phyloP scores from a whole-genome alignment of 2,888 invertebrate species.

The Patella ulyssiponensis region DNA sequence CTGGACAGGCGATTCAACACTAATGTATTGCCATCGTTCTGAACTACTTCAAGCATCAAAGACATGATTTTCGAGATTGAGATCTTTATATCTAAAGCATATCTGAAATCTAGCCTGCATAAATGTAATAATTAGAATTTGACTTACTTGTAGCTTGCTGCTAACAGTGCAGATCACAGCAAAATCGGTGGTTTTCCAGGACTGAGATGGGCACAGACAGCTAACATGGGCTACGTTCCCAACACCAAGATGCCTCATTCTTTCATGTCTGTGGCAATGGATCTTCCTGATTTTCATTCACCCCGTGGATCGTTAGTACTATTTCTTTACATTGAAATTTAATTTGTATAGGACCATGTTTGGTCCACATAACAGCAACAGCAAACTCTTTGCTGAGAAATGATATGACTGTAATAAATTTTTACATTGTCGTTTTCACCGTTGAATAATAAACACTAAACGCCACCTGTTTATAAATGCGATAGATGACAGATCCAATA shows the following conservation, averaged over 20 bases:
- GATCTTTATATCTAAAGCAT: too few species aligned
- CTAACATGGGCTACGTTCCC: slow-evolving; percentile 55
- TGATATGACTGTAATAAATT: too few species aligned
- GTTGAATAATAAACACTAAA: neutral
- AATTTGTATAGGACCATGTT: too few species aligned
- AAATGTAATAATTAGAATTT: neutral
- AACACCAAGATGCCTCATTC: slow-evolving; percentile 49
- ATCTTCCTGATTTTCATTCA: slow-evolving; percentile 57
- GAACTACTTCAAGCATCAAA: too few species aligned
- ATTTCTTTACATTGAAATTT: too few species aligned
- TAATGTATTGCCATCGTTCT: too few species aligned
- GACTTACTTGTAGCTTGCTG: slow-evolving; percentile 17
- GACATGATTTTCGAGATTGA: too few species aligned
- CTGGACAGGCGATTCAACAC: too few species aligned
- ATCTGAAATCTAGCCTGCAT: too few species aligned
- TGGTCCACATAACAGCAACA: too few species aligned
- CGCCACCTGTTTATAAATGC: neutral
- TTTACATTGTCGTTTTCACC: too few species aligned
- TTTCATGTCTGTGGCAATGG: slow-evolving; percentile 65
- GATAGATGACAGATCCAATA: neutral
- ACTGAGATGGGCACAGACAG: slow-evolving; percentile 60
- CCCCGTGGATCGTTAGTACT: slow-evolving; percentile 47
- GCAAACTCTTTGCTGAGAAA: too few species aligned
- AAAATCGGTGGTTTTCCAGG: slow-evolving; percentile 42
- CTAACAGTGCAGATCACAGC: neutral